These are phyloP conservation scores for Melanerpes formicivorus DNA, from an alignment of 2,113 vertebrate genomes.

Conservation along the genomic window DNA sequence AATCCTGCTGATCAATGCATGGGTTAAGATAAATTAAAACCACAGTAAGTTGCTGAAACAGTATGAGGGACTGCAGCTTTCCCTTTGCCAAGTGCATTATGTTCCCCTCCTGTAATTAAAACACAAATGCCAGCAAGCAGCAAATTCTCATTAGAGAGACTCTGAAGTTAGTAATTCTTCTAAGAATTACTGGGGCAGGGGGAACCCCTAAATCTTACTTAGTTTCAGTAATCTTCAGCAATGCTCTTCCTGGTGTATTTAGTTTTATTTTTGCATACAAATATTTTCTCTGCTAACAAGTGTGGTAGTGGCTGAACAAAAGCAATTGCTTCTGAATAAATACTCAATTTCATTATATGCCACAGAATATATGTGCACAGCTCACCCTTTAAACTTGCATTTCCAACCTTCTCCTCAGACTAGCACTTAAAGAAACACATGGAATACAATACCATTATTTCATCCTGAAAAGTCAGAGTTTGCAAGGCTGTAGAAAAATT, in stretches of 20 bases:
- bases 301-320: background rate
- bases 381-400: background rate
- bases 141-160: slow-evolving; percentile 53
- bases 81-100: slow-evolving; percentile 75
- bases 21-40: slow-evolving; percentile 16
- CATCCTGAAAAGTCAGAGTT: background rate
- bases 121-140: slow-evolving; percentile 71
- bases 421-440: background rate
- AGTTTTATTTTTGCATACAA: background rate
- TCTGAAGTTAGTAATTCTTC: slow-evolving; percentile 59
- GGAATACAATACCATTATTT: background rate
- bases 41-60: slow-evolving; percentile 40
- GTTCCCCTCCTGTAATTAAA: slow-evolving; percentile 71
- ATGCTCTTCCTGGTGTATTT: background rate
- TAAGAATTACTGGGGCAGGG: background rate
- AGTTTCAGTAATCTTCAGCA: slow-evolving; percentile 26
- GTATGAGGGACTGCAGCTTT: slow-evolving; percentile 70
- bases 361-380: background rate
- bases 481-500: background rate
- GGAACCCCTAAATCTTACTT: slow-evolving; percentile 15
- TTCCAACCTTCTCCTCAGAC: background rate
- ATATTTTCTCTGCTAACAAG: background rate
- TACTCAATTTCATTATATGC: background rate
- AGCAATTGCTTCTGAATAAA: background rate
- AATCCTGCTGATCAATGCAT: background rate